These are phyloP conservation scores for Myrmophylax atrothorax DNA, from an alignment of 2,113 vertebrate genomes.

Conservation along the genomic window DNA sequence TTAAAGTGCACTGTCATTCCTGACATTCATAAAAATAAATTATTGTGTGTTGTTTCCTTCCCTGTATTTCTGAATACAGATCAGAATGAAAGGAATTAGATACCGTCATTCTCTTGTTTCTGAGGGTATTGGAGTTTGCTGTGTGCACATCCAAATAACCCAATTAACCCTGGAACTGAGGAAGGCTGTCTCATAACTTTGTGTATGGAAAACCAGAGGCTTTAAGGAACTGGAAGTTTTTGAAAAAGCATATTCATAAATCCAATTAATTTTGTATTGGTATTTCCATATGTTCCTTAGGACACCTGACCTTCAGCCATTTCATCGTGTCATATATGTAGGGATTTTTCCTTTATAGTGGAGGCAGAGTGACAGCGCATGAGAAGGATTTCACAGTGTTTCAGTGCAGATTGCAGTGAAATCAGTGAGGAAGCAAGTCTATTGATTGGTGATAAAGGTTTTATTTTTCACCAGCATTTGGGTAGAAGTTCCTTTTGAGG, in stretches of 20 bases:
- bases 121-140: background rate
- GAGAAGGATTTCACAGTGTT: background rate
- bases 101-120: background rate
- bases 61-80: conserved; percentile 56
- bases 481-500: background rate
- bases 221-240: background rate
- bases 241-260: fast-evolving
- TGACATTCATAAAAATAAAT: conserved; percentile 73
- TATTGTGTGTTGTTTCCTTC: conserved; percentile 56
- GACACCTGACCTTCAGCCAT: background rate
- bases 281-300: background rate
- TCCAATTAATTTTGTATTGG: background rate
- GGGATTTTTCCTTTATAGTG: background rate
- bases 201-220: background rate
- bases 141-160: background rate
- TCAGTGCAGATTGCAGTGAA: background rate
- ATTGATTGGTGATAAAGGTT: background rate
- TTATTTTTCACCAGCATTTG: background rate
- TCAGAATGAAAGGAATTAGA: conserved; percentile 5
- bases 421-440: background rate
- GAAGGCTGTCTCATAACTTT: background rate
- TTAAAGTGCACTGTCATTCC: conserved; percentile 58
- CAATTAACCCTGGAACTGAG: background rate
- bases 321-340: background rate
- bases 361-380: background rate